phyloP scores from a whole-genome alignment of 2,113 vertebrate species.

The Sinocyclocheilus anophthalmus region DNA sequence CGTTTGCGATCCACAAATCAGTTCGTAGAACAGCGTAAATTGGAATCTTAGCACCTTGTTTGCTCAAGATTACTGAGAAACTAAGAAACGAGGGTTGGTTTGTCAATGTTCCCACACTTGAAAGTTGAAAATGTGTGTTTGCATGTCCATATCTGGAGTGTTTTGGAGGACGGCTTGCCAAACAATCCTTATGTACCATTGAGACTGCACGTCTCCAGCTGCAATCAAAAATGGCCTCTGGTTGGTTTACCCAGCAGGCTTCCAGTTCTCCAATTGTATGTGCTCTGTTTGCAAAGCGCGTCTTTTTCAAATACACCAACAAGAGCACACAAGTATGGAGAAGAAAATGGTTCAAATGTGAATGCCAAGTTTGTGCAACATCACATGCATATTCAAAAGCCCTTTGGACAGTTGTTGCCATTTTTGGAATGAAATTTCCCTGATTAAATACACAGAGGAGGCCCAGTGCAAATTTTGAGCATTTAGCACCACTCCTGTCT shows the following conservation, averaged over 20 bases:
- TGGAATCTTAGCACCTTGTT: conserved; percentile 77
- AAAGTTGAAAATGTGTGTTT: conserved; percentile 14
- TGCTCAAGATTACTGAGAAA: conserved; percentile 64
- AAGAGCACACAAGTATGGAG: conserved; percentile 5
- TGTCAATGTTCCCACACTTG: not conserved
- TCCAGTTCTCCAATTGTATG: conserved; percentile 10
- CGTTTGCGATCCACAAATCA: conserved; percentile 71
- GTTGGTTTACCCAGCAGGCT: conserved; percentile 3
- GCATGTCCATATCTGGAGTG: conserved; percentile 14
- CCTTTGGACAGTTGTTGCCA: not conserved
- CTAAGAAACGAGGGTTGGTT: conserved; percentile 35
- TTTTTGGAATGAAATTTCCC: conserved; percentile 44
- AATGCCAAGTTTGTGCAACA: not conserved
- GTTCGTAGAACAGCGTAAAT: conserved; percentile 67
- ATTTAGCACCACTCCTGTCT: conserved; percentile 40
- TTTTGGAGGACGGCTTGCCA: conserved; percentile 24
- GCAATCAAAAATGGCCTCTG: conserved; percentile 19
- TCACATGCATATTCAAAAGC: conserved; percentile 11
- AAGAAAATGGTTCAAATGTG: not conserved
- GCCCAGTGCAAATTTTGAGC: conserved; percentile 47
- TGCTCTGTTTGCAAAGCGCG: not conserved
- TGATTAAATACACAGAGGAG: conserved; percentile 53
- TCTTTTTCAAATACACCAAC: not conserved
- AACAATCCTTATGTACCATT: conserved; percentile 26
- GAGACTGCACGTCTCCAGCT: conserved; percentile 3